Evolutionary conservation across 2,797 vertebrate species (phyloP), one percentile per base, ranked within the genome.

Genomic region (Gallirallus australis): DNA sequence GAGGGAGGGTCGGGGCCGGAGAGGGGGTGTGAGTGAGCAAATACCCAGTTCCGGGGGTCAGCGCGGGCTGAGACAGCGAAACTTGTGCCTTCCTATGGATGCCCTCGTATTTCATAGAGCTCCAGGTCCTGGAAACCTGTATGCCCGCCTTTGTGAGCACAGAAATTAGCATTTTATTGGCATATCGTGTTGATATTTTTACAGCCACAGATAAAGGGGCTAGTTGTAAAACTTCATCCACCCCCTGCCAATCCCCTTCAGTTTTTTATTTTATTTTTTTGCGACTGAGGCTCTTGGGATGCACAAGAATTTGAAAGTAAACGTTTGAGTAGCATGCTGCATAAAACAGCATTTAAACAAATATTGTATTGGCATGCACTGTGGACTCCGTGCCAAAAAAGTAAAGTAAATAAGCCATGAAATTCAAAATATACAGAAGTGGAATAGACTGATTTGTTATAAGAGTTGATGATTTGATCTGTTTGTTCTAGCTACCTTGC

Each of bases 381-480:
- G 92, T 93, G 91, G 94, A 97, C 93, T 90, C 53, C 48, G 97
- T 98, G 98, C 98, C 98, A 98, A 97, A 98, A 97, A 97, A 97
- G 95, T 97, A 98, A 97, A 98, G 97, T 98, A 98, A 98, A 98
- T 98, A 98, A 98, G 97, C 95, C 84, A 68, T 96, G 97, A 98
- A 98, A 98, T 97, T 98, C 96, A 98, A 98, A 98, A 98, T 98
- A 98, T 96, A 98, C 98, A 98, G 96, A 94, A 82, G 86, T 72
- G 94, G 68, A 94, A 96, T 89, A 93, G 96, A 94, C 89, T 77
- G 97, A 96, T 97, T 96, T 90, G 94, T 95, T 96, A 13, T 72
- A 93, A 77, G 95, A 68, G 63, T 93, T 66, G 56, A 93, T 78
- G 96, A 97, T 96, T 96, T 90, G 92, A 89, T 94, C 88, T 97